Conservation (phyloP, 2,113 vertebrate genomes). For the Cryptomyrus ogoouensis region DNA sequence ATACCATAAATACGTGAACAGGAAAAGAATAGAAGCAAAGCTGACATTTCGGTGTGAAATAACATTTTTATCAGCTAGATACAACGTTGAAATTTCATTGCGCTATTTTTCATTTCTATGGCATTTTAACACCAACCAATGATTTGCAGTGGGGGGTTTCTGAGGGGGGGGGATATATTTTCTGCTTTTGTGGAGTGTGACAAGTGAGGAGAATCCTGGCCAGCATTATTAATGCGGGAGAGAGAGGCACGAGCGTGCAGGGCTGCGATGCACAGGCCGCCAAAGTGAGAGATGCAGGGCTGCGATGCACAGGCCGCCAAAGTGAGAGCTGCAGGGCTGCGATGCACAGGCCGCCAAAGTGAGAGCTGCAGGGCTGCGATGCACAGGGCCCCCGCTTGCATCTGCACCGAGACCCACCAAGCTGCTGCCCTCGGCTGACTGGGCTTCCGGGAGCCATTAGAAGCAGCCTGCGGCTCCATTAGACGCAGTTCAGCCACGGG, state of each 20-base stretch:
- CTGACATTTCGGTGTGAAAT: neutral
- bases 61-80: neutral
- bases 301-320: no score
- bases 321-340: no score
- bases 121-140: neutral
- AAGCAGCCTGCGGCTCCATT: neutral
- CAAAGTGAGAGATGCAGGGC: no score
- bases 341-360: no score
- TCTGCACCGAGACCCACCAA: neutral
- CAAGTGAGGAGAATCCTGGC: neutral
- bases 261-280: neutral
- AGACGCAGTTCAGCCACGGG: neutral
- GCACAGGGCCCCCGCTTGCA: neutral
- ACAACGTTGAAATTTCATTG: neutral
- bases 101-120: neutral
- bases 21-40: neutral
- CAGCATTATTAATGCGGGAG: neutral
- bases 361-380: neutral
- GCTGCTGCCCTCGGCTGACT: neutral
- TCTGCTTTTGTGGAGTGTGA: neutral
- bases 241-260: neutral
- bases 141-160: neutral
- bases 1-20: neutral
- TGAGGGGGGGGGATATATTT: neutral
- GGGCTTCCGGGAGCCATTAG: neutral